Base-by-base conservation (phyloP, 2,113 vertebrate species). In the Anhinga anhinga region DNA sequence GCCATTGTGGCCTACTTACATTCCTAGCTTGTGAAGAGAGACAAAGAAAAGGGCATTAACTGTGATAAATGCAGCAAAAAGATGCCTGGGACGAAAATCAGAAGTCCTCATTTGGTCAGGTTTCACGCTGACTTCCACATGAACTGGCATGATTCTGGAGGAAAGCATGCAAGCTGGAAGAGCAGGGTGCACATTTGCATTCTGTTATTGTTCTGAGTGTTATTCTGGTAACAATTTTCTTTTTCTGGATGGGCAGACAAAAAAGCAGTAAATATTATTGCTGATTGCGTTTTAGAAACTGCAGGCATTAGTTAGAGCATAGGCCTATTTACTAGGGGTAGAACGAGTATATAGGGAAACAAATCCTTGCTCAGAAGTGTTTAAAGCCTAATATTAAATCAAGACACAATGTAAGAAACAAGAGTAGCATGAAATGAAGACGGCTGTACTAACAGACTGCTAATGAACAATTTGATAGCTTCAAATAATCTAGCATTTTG, bases 331-430 rank as follows among this genome's bases (percentile, higher is more conserved):
- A 71, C 77, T 82, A 29, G n/a, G 40, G 27, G 26, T 86, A 66
- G 40, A 77, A 73, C 0, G 1, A 88, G 47, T 40, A 74, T 42
- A 70, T 36, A 61, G 44, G 56, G 86, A 88, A 95, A 69, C 44
- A 76, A 89, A 77, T 84, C 85, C 34, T 84, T 92, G 40, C 81
- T 86, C 84, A 87, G 61, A 93, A 76, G 22, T 90, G 65, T 91
- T 90, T 97, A 55, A 88, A 94, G 45, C 76, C 49, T 79, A 49
- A 73, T 82, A 69, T 42, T 93, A 91, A 94, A 86, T 88, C 76
- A 91, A 92, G 84, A 42, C 53, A 62, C 2, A 6, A 47, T 36
- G 11, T 47, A 49, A 69, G 42, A 82, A 72, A 78, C 19, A 61
- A 63, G 49, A 85, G 52, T 32, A 69, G 66, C 44, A 21, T 88